Conservation (phyloP, 2,797 vertebrate genomes). For the Ctenopoma multispine region DNA sequence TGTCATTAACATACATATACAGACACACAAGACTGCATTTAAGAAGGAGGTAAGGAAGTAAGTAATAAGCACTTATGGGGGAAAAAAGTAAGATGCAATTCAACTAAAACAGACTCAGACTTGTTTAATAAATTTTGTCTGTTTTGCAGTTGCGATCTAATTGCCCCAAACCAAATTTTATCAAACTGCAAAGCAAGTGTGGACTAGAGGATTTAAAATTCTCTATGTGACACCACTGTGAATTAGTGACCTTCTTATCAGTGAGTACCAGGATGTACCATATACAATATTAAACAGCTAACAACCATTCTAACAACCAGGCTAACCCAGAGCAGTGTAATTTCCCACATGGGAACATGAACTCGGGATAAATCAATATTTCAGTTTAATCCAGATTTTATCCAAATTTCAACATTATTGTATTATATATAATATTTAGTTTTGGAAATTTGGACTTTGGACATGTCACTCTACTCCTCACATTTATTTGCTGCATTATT, state of each 20-base stretch:
- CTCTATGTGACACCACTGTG: slow-evolving; percentile 48
- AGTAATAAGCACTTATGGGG: neutral
- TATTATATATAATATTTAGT: no score
- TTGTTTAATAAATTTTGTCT: slow-evolving; percentile 22
- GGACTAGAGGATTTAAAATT: slow-evolving; percentile 55
- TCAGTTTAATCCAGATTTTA: slow-evolving; percentile 17
- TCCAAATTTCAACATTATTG: slow-evolving; percentile 5
- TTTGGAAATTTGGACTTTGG: no score
- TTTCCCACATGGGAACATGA: slow-evolving; percentile 29
- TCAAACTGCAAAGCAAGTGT: slow-evolving; percentile 55
- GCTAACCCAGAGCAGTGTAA: slow-evolving; percentile 2
- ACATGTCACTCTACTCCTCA: no score
- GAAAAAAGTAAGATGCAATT: neutral
- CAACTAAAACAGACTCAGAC: neutral
- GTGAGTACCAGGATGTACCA: slow-evolving; percentile 41
- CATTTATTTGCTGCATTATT: no score
- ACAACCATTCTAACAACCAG: slow-evolving; percentile 28
- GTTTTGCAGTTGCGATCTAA: slow-evolving; percentile 35
- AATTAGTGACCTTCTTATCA: slow-evolving; percentile 65
- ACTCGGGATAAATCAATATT: neutral
- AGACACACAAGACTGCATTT: neutral
- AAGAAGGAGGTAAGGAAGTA: neutral
- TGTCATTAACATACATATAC: neutral
- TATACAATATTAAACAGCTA: slow-evolving; percentile 33
- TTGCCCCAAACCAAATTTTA: slow-evolving; percentile 42